These are phyloP conservation scores for Tor tambroides DNA, from an alignment of 2,113 vertebrate species.

Conservation along the genomic window DNA sequence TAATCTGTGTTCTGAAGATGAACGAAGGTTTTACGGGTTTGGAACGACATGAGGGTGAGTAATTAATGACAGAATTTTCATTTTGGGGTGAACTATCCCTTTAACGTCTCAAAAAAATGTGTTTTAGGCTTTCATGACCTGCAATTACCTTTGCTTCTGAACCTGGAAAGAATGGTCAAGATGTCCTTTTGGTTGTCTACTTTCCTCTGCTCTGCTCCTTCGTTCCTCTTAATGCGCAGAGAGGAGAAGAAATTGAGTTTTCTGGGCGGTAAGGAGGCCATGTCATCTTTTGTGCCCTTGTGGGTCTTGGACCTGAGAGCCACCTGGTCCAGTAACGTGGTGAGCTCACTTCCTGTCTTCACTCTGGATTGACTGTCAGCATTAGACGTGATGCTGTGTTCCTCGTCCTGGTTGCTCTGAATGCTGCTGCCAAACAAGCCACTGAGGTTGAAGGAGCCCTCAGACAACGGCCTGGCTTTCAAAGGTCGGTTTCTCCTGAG, in stretches of 20 bases:
- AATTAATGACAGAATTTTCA: no score
- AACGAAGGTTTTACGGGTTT: no score
- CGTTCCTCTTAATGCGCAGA: slow-evolving; percentile 70
- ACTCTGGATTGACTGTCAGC: slow-evolving; percentile 44
- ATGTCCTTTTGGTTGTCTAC: slow-evolving; percentile 67
- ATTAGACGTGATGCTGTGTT: not conserved
- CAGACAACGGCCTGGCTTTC: slow-evolving; percentile 69
- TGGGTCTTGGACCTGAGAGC: slow-evolving; percentile 60
- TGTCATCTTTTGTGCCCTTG: slow-evolving; percentile 57
- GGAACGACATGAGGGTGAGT: no score
- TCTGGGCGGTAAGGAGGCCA: slow-evolving; percentile 54
- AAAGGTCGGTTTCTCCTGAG: slow-evolving; percentile 49
- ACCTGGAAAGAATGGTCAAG: slow-evolving; percentile 70
- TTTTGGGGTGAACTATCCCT: no score
- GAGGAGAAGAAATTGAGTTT: slow-evolving; percentile 76
- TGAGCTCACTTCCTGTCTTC: slow-evolving; percentile 64
- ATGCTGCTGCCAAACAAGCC: slow-evolving; percentile 37
- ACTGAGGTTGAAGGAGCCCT: slow-evolving; percentile 64
- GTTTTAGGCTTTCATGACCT: no score
- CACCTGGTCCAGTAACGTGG: slow-evolving; percentile 71
- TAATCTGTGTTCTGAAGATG: no score
- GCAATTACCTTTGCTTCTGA: slow-evolving; percentile 72
- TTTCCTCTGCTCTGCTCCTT: slow-evolving; percentile 9
- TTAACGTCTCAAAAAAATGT: no score
- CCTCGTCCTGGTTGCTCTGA: slow-evolving; percentile 26